Evolutionary conservation across 2,888 invertebrate genomes (phyloP).

Genomic region (Mycalesis mineus): DNA sequence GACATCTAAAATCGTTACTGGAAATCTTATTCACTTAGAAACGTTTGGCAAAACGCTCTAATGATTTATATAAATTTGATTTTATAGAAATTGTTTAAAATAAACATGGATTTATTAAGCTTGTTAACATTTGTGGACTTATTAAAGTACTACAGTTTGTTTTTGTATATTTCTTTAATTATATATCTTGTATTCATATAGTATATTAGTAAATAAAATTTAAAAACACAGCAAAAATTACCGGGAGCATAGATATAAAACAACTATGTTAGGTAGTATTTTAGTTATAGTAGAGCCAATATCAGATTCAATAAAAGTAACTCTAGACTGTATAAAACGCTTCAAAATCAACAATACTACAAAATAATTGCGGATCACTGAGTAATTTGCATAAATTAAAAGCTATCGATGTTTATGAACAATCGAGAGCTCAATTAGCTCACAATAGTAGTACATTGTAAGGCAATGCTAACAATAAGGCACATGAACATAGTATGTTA

Average conservation of each 20-base stretch:
- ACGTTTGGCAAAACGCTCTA: constrained; percentile 3
- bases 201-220: no score
- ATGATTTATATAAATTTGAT: neutral
- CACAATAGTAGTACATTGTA: constrained; percentile 41
- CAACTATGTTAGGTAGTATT: no score
- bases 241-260: no score
- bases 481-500: constrained; percentile 35
- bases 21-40: constrained; percentile 21
- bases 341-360: neutral
- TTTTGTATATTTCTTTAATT: neutral
- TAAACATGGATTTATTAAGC: neutral
- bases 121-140: neutral
- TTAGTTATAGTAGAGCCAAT: no score
- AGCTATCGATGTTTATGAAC: constrained; percentile 23
- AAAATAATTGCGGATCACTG: neutral
- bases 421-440: constrained; percentile 46
- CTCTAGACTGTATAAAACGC: neutral
- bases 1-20: constrained; percentile 33
- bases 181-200: no score
- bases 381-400: constrained; percentile 17
- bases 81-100: neutral
- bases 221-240: no score
- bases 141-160: neutral
- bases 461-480: constrained; percentile 40
- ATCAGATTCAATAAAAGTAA: no score